Conservation (phyloP, 2,797 vertebrate genomes). For the Pagetopsis macropterus region DNA sequence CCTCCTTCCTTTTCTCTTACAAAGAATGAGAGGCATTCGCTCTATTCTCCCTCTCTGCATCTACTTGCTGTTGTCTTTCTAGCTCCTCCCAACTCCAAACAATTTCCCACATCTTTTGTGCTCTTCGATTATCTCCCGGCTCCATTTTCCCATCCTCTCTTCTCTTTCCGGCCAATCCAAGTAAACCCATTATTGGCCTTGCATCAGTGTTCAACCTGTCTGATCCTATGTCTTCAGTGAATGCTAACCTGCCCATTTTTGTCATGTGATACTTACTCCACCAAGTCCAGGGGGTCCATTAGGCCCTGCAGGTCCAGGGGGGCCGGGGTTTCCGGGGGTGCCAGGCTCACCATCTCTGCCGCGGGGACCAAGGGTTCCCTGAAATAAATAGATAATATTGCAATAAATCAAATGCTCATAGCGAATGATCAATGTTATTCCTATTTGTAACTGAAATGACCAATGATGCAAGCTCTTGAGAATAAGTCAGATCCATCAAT, state of each 20-base stretch:
- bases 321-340: slow-evolving; percentile 93
- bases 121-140: slow-evolving; percentile 41
- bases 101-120: slow-evolving; percentile 66
- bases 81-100: slow-evolving; percentile 43
- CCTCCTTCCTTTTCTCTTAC: slow-evolving; percentile 54
- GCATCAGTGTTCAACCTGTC: slow-evolving; percentile 40
- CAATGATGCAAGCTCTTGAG: background rate
- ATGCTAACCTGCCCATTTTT: slow-evolving; percentile 3
- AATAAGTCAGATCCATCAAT: background rate
- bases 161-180: slow-evolving; percentile 37
- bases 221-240: slow-evolving; percentile 35
- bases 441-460: background rate
- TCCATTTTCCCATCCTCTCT: slow-evolving; percentile 36
- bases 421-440: background rate
- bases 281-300: slow-evolving; percentile 88
- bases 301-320: slow-evolving; percentile 88
- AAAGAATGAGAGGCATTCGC: slow-evolving; percentile 73
- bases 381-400: slow-evolving; percentile 12
- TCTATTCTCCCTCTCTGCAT: slow-evolving; percentile 62
- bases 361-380: slow-evolving; percentile 90
- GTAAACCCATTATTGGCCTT: slow-evolving; percentile 37
- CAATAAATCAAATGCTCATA: background rate
- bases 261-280: slow-evolving; percentile 87
- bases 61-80: slow-evolving; percentile 50
- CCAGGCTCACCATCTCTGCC: slow-evolving; percentile 97